phyloP scores from a whole-genome alignment of 1,140 invertebrate species.

The Bombus pascuorum region DNA sequence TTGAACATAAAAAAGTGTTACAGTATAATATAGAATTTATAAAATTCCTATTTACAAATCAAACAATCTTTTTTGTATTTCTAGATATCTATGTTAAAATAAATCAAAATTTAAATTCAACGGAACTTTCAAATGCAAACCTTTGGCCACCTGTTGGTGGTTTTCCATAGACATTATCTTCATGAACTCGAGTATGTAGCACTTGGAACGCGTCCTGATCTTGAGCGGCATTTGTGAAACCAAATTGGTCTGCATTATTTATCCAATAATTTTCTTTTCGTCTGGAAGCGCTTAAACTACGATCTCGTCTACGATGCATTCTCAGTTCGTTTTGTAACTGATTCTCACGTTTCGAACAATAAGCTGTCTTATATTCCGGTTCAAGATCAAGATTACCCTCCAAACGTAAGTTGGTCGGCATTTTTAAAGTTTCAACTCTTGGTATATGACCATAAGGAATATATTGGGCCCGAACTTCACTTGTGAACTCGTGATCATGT shows the following conservation, averaged over 20 bases:
- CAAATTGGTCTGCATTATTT: constrained; percentile 71
- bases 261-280: constrained; percentile 74
- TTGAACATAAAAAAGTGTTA: neutral
- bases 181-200: constrained; percentile 74
- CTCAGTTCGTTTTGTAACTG: constrained; percentile 51
- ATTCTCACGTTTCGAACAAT: constrained; percentile 64
- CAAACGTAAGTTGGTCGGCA: constrained; percentile 75
- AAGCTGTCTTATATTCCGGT: constrained; percentile 82
- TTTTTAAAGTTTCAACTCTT: constrained; percentile 70
- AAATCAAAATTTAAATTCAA: constrained; percentile 6
- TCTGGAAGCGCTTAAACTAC: constrained; percentile 71
- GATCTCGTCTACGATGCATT: constrained; percentile 62
- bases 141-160: constrained; percentile 72
- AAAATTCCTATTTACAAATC: neutral
- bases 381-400: constrained; percentile 80
- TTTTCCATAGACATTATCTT: constrained; percentile 74
- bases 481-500: constrained; percentile 63
- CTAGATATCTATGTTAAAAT: neutral
- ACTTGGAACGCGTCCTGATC: constrained; percentile 77
- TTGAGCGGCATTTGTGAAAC: constrained; percentile 64
- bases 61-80: neutral
- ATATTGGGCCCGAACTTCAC: constrained; percentile 74
- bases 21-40: neutral
- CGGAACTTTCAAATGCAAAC: constrained; percentile 52
- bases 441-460: constrained; percentile 72